Evolutionary conservation across 2,797 vertebrate species (phyloP).

Genomic region (Oophaga sylvatica): DNA sequence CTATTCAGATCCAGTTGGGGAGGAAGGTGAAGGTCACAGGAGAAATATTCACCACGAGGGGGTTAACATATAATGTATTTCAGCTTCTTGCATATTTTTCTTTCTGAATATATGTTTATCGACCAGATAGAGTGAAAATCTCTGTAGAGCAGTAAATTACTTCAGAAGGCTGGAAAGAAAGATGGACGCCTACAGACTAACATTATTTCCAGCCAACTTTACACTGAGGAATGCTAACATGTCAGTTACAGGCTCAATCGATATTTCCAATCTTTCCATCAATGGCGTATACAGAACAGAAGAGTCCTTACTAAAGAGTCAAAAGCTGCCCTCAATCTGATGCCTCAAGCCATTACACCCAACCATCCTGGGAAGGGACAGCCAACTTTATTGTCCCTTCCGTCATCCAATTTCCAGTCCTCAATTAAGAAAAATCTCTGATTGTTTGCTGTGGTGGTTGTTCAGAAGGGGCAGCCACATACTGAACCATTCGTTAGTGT

Average conservation of each 20-base stretch:
- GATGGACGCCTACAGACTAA: conserved; percentile 38
- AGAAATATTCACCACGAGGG: background rate
- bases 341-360: background rate
- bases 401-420: background rate
- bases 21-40: conserved; percentile 31
- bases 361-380: too few species aligned
- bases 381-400: background rate
- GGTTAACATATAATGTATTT: background rate
- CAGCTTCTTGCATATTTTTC: conserved; percentile 49
- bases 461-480: background rate
- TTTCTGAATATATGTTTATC: conserved; percentile 38
- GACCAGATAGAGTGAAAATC: conserved; percentile 51
- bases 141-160: conserved; percentile 32
- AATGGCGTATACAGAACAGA: background rate
- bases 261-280: conserved; percentile 11
- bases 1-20: conserved; percentile 9
- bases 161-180: conserved; percentile 31
- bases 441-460: background rate
- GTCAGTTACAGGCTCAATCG: conserved; percentile 6
- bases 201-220: conserved; percentile 26
- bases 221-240: conserved; percentile 45
- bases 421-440: background rate
- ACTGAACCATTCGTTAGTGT: too few species aligned
- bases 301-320: background rate
- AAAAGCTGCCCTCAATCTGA: background rate